phyloP scores from a whole-genome alignment of 1,140 invertebrate genomes.

The Procambarus virginalis region DNA sequence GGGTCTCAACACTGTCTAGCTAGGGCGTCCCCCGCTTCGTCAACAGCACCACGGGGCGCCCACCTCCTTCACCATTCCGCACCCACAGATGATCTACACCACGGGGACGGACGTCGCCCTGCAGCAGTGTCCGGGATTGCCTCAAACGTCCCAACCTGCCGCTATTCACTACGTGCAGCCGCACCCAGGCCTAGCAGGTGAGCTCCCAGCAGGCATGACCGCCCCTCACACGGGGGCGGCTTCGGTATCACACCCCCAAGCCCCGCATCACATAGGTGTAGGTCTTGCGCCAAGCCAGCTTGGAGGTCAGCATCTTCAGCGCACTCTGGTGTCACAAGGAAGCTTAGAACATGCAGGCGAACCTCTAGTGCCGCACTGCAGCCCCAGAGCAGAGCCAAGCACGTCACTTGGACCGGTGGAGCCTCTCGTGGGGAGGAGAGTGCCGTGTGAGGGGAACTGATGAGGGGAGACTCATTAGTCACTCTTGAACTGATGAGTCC shows the following conservation, averaged over 20 bases:
- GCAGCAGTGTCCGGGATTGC: not conserved
- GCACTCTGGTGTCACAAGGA: not conserved
- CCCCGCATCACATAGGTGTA: constrained; percentile 1
- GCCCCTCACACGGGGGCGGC: no score
- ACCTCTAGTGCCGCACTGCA: constrained; percentile 18
- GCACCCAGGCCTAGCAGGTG: constrained; percentile 9
- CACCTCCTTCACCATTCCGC: constrained; percentile 19
- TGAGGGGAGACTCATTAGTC: no score
- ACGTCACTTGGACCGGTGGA: constrained; percentile 55
- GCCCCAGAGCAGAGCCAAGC: constrained; percentile 52
- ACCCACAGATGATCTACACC: constrained; percentile 49
- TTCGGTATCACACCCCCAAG: no score
- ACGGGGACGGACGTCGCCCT: constrained; percentile 31
- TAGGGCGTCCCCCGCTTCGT: constrained; percentile 12
- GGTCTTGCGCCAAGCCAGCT: constrained; percentile 30
- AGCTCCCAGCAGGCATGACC: not conserved
- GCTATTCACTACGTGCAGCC: constrained; percentile 54
- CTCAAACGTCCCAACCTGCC: not conserved
- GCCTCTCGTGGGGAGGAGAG: constrained; percentile 49
- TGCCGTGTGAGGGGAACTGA: constrained; percentile 13
- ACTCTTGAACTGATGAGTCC: no score
- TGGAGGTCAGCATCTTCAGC: not conserved
- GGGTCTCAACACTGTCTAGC: constrained; percentile 17
- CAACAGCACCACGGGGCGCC: constrained; percentile 30
- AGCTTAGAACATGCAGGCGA: constrained; percentile 11